Evolutionary conservation across 2,888 invertebrate species (phyloP), one percentile per base, ranked within the genome.

Genomic region (Buathra laborator): DNA sequence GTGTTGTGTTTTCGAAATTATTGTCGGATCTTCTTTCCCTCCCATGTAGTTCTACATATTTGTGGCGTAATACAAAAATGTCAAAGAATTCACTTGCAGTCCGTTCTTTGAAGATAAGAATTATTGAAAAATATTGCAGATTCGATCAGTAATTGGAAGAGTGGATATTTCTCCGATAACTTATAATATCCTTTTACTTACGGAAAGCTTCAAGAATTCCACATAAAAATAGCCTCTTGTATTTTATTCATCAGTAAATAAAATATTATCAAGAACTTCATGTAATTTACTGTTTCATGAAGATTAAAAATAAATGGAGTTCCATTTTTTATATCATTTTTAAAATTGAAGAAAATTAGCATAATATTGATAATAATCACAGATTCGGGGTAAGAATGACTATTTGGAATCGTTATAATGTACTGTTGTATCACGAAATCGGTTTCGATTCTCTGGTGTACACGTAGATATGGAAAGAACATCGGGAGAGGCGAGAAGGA

Each of bases 401-500:
- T 24, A 24, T 24, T 24, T 24, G 24, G 24, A 24, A 24, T 24
- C 24, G 24, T 24, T 24, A 24, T 2, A 24, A 24, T 24, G 12
- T 12, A 3, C 59, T 29, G 59, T 24, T 24, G 29, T 59, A 24
- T 24, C 59, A 10, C n/a, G 4, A 43, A 72, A 48, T 67, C 59
- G 4, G 19, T 14, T 68, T 71, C 56, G 81, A 82, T 77, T 29
- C 24, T 62, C 12, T n/a, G 68, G 24, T 37, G 71, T 14, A 10
- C 46, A 43, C 3, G 37, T 37, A 9, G 37, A 19, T 7, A 29
- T 48, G 43, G 53, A 43, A 24, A 32, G 16, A 19, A 19, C 9
- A 48, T 29, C 46, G 51, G 12, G 16, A 56, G 19, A 71, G 24
- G n/a, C 19, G 43, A 29, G 32, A 43, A 59, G 24, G 16, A 16